phyloP scores from a whole-genome alignment of 2,888 invertebrate genomes.

The Ennomos quercinarius region DNA sequence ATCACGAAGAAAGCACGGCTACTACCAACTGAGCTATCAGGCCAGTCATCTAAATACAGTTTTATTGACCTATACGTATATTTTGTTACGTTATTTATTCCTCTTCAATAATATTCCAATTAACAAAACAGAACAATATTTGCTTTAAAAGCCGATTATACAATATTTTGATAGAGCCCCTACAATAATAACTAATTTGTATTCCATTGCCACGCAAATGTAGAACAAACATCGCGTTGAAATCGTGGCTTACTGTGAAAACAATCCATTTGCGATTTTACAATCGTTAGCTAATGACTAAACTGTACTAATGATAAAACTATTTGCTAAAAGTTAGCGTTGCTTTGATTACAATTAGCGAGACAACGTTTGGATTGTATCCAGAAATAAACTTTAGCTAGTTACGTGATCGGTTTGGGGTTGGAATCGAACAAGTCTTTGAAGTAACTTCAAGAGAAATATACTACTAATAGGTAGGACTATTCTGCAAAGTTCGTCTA shows the following conservation, averaged over 20 bases:
- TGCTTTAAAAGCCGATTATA: slow-evolving; percentile 4
- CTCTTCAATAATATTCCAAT: background rate
- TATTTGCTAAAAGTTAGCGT: slow-evolving; percentile 29
- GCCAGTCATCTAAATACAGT: too few relatives aligned
- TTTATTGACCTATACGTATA: too few relatives aligned
- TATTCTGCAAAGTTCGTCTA: too few relatives aligned
- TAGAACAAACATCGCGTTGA: slow-evolving; percentile 4
- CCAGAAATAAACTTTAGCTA: slow-evolving; percentile 30
- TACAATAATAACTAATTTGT: slow-evolving; percentile 13
- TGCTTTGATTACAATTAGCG: slow-evolving; percentile 41
- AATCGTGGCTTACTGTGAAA: slow-evolving; percentile 27
- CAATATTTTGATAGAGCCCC: slow-evolving; percentile 3
- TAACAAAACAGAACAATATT: slow-evolving; percentile 5
- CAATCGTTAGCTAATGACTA: slow-evolving; percentile 40
- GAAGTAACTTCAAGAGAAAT: too few relatives aligned
- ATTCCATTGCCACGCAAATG: slow-evolving; percentile 18
- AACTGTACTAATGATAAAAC: slow-evolving; percentile 36
- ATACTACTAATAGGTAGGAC: too few relatives aligned
- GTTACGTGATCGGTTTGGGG: slow-evolving; percentile 29
- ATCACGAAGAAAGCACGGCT: too few relatives aligned
- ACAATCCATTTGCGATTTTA: slow-evolving; percentile 37
- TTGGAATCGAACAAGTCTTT: background rate
- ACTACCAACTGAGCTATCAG: too few relatives aligned
- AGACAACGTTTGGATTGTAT: slow-evolving; percentile 30
- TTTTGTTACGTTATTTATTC: too few relatives aligned